Percentiles rank a stretch among this genome's conserved stretches.
Evolutionary conservation across 2,797 vertebrate species (phyloP).

Genomic region (Poeciliopsis paucimaculata): DNA sequence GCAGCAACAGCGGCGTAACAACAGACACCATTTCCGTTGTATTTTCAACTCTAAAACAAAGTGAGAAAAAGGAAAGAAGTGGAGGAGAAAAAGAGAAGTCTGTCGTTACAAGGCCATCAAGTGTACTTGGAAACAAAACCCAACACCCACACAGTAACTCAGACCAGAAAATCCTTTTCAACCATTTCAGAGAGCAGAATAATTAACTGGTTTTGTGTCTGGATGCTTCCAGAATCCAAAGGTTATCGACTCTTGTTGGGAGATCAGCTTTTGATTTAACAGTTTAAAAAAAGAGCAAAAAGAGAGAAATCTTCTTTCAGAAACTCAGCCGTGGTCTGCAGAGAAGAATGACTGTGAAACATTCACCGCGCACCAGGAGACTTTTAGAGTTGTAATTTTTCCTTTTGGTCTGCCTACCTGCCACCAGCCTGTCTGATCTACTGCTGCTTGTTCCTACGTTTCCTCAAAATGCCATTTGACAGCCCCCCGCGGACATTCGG

Average conservation of each 20-base stretch:
- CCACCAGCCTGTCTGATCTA: constrained; percentile 21
- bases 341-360: constrained; percentile 40
- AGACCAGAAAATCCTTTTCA: constrained; percentile 39
- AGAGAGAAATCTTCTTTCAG: constrained; percentile 12
- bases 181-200: constrained; percentile 35
- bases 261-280: constrained; percentile 46
- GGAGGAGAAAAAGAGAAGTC: constrained; percentile 13
- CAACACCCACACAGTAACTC: constrained; percentile 28
- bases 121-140: constrained; percentile 30
- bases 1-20: not conserved
- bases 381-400: constrained; percentile 6
- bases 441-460: constrained; percentile 26
- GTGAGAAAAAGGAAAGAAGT: constrained; percentile 13
- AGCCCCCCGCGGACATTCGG: constrained; percentile 17
- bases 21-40: not conserved
- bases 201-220: constrained; percentile 56
- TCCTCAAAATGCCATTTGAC: constrained; percentile 22
- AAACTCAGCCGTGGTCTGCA: constrained; percentile 9
- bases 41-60: not conserved
- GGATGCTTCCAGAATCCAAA: constrained; percentile 44
- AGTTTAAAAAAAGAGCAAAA: constrained; percentile 29
- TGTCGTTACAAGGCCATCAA: constrained; percentile 21
- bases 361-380: constrained; percentile 12
- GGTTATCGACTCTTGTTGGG: constrained; percentile 24
- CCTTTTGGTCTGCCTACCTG: not conserved